phyloP scores from a whole-genome alignment of 64 coral and sea anemone genomes.

The Trachythela sp. region DNA sequence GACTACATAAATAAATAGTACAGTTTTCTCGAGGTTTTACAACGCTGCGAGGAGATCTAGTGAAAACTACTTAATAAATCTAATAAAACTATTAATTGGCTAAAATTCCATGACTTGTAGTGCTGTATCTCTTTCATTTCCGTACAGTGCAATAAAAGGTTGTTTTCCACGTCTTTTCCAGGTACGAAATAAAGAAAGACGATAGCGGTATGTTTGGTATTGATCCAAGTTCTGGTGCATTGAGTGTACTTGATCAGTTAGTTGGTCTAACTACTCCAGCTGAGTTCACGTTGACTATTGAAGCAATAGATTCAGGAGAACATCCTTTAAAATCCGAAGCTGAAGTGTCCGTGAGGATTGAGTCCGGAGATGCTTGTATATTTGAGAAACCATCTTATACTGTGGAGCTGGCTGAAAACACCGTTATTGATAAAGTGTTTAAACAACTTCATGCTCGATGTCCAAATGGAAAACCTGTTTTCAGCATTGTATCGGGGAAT shows the following conservation, averaged over 20 bases:
- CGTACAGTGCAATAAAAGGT: too few species aligned
- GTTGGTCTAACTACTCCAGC: background rate
- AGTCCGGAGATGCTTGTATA: background rate
- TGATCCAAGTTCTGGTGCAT: slow-evolving; percentile 11
- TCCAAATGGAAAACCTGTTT: slow-evolving; percentile 16
- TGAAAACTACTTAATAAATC: too few species aligned
- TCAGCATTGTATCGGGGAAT: background rate
- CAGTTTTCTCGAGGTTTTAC: too few species aligned
- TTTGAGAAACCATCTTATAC: slow-evolving; percentile 6
- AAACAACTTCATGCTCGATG: slow-evolving; percentile 13
- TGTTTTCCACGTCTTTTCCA: background rate
- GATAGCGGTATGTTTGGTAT: slow-evolving; percentile 1
- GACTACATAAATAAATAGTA: too few species aligned
- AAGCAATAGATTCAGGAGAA: slow-evolving; percentile 7
- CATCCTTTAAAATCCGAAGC: background rate
- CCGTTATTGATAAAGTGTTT: background rate
- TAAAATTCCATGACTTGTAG: too few species aligned
- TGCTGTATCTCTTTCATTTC: too few species aligned
- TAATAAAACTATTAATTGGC: too few species aligned
- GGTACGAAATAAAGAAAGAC: background rate
- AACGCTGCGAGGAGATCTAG: too few species aligned
- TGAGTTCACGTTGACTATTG: background rate
- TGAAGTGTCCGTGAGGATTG: slow-evolving; percentile 12
- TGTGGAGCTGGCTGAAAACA: background rate
- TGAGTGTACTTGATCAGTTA: background rate